phyloP scores from a whole-genome alignment of 2,113 vertebrate species.

The Antennarius striatus region DNA sequence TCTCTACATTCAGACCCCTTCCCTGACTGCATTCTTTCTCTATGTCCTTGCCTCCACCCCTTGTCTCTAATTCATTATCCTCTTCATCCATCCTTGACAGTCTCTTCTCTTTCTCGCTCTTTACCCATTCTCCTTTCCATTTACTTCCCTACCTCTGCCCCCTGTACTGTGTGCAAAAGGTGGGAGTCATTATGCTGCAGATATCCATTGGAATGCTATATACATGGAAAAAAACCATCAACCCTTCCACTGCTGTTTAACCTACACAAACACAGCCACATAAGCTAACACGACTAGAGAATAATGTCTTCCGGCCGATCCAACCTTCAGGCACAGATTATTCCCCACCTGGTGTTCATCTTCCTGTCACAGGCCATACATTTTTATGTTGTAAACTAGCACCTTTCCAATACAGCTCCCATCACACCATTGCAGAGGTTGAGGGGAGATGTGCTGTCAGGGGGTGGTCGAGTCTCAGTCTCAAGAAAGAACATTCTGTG shows the following conservation, averaged over 20 bases:
- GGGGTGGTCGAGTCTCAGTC: constrained; percentile 23
- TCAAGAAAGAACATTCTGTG: constrained; percentile 76
- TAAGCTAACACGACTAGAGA: too few species aligned
- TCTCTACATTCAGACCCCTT: constrained; percentile 11
- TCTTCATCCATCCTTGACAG: not conserved
- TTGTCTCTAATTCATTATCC: constrained; percentile 4
- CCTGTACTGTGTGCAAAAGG: constrained; percentile 28
- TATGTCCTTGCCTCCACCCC: not conserved
- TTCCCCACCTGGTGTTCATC: constrained; percentile 7
- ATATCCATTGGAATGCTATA: constrained; percentile 35
- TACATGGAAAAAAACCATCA: not conserved
- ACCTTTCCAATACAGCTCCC: constrained; percentile 45
- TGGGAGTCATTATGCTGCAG: constrained; percentile 38
- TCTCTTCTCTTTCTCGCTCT: not conserved
- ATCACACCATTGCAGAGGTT: constrained; percentile 39
- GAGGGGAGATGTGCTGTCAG: constrained; percentile 30
- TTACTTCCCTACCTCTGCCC: constrained; percentile 1
- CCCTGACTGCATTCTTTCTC: not conserved
- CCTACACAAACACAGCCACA: not conserved
- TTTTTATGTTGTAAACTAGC: constrained; percentile 37
- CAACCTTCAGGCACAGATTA: constrained; percentile 20
- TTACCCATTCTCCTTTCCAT: not conserved
- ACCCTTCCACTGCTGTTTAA: constrained; percentile 1
- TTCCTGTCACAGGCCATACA: constrained; percentile 13
- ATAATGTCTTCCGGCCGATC: not conserved